Conservation (phyloP, 2,113 vertebrate genomes). For the Zosterops pallidus region DNA sequence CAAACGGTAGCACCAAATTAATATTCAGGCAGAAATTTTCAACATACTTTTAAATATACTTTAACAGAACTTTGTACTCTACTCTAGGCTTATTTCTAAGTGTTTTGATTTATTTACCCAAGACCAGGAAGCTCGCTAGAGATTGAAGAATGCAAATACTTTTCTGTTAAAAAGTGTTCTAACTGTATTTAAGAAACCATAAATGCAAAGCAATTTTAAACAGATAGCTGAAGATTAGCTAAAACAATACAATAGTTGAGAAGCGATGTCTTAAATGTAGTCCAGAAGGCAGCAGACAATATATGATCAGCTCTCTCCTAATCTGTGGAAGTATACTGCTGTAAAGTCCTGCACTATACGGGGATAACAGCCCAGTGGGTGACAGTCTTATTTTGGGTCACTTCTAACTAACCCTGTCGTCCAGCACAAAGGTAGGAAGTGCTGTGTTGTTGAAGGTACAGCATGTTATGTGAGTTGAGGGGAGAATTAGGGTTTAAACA, state of each 20-base stretch:
- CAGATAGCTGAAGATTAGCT: not conserved
- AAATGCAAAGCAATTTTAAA: not conserved
- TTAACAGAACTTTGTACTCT: not conserved
- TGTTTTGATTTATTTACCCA: not conserved
- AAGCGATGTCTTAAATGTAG: not conserved
- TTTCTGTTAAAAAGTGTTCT: not conserved
- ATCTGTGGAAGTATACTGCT: not conserved
- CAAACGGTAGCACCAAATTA: not conserved
- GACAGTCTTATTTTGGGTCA: not conserved
- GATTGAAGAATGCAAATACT: not conserved
- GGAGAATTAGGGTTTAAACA: not conserved
- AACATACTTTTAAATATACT: not conserved
- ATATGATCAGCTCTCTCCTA: not conserved
- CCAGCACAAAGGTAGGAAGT: conserved; percentile 2
- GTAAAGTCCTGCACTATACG: not conserved
- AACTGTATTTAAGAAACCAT: not conserved
- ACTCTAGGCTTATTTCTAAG: not conserved
- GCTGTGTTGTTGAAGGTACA: not conserved
- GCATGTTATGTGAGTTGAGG: not conserved
- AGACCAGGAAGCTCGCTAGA: not conserved
- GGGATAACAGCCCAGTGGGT: not conserved
- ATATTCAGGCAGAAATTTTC: not conserved
- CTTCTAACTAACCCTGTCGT: not conserved
- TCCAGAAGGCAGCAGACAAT: not conserved
- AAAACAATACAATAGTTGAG: not conserved